Percentiles rank a stretch among this genome's conserved stretches.
These are phyloP conservation scores for Microctonus brassicae DNA, from an alignment of 2,888 invertebrate species.

Conservation along the genomic window DNA sequence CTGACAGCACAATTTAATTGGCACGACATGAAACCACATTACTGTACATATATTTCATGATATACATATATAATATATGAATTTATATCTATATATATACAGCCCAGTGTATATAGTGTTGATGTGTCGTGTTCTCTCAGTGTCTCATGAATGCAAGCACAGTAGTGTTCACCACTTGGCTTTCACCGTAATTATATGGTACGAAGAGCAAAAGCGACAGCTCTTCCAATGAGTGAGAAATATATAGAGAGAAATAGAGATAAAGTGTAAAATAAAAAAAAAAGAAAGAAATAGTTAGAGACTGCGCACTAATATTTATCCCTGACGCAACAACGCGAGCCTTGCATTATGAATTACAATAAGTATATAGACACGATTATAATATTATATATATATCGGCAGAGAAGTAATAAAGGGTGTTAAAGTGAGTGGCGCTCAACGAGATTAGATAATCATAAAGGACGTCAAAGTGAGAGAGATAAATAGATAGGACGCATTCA, in stretches of 20 bases:
- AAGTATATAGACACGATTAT: slow-evolving; percentile 14
- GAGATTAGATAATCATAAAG: neutral
- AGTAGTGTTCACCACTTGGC: slow-evolving; percentile 47
- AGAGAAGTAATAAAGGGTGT: neutral
- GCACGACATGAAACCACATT: neutral
- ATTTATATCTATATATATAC: neutral
- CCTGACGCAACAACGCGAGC: slow-evolving; percentile 59
- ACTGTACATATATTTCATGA: no score
- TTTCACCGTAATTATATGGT: slow-evolving; percentile 64
- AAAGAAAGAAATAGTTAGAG: slow-evolving; percentile 12
- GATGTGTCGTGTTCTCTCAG: slow-evolving; percentile 16
- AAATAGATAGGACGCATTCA: neutral
- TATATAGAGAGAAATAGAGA: slow-evolving; percentile 32
- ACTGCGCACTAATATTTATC: slow-evolving; percentile 33
- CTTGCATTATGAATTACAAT: slow-evolving; percentile 58
- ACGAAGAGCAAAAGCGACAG: slow-evolving; percentile 24
- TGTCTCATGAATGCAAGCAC: slow-evolving; percentile 26
- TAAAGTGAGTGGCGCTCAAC: slow-evolving; percentile 3
- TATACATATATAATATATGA: no score
- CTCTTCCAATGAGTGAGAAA: slow-evolving; percentile 22
- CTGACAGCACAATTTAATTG: neutral
- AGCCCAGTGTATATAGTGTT: slow-evolving; percentile 1
- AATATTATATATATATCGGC: no score
- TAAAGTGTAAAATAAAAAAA: neutral
- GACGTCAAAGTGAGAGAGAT: neutral